These are phyloP conservation scores for Lepilemur septentrionalis DNA, from an alignment of 2,797 vertebrate genomes.

Conservation along the genomic window DNA sequence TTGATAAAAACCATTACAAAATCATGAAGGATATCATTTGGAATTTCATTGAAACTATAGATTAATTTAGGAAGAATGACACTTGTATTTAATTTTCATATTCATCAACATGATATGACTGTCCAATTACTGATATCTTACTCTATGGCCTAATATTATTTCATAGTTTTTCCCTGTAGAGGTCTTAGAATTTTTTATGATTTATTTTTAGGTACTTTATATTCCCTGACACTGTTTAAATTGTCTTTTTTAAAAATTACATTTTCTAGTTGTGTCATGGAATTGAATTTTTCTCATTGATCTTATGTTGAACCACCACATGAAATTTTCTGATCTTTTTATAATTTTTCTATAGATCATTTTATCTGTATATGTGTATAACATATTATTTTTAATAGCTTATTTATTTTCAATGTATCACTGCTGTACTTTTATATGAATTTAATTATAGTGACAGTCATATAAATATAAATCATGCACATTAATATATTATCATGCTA, in stretches of 20 bases:
- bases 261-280: neutral
- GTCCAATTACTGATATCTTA: neutral
- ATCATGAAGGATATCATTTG: neutral
- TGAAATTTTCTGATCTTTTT: neutral
- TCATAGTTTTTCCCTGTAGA: neutral
- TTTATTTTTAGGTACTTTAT: neutral
- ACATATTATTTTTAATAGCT: neutral
- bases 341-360: neutral
- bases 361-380: neutral
- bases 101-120: neutral
- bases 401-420: neutral
- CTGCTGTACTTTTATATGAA: neutral
- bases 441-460: neutral
- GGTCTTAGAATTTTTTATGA: neutral
- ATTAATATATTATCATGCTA: neutral
- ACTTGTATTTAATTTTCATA: neutral
- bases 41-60: neutral
- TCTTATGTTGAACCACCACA: neutral
- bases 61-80: neutral
- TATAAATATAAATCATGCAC: neutral
- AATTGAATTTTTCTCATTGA: neutral
- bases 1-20: neutral
- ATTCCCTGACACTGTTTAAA: neutral
- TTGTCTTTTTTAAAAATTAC: neutral
- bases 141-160: neutral